Percentiles rank a stretch among this genome's conserved stretches.
Conservation (phyloP, 2,888 invertebrate species). For the Laothoe populi region DNA sequence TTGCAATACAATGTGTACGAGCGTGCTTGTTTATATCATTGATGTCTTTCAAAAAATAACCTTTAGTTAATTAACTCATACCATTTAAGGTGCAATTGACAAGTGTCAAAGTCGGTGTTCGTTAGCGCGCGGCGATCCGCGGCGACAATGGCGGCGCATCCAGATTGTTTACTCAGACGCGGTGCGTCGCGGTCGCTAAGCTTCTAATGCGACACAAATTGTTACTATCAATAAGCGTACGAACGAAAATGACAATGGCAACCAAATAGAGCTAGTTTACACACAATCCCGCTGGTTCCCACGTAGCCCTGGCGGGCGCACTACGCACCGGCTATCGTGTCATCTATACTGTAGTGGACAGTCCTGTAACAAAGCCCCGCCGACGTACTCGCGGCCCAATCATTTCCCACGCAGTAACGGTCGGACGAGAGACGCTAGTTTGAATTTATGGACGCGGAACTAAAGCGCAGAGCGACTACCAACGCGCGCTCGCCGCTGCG, state of each 20-base stretch:
- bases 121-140: constrained; percentile 20
- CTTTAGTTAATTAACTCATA: constrained; percentile 18
- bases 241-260: constrained; percentile 58
- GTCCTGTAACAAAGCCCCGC: constrained; percentile 83
- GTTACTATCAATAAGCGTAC: constrained; percentile 47
- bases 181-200: constrained; percentile 26
- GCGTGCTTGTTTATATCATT: constrained; percentile 30
- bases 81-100: constrained; percentile 23
- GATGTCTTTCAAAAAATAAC: constrained; percentile 38
- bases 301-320: constrained; percentile 79
- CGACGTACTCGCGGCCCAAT: constrained; percentile 67
- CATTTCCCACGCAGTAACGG: constrained; percentile 84
- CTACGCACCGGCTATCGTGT: constrained; percentile 71
- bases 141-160: constrained; percentile 30
- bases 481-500: constrained; percentile 58
- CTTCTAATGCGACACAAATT: constrained; percentile 33
- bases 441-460: constrained; percentile 75
- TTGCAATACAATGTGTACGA: constrained; percentile 43
- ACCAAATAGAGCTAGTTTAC: constrained; percentile 66
- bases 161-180: constrained; percentile 27
- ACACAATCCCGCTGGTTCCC: constrained; percentile 76
- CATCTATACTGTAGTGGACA: constrained; percentile 83
- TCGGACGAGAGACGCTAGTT: constrained; percentile 73
- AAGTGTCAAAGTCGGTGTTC: constrained; percentile 29
- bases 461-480: constrained; percentile 59